Evolutionary conservation across 1,140 invertebrate genomes (phyloP).

Genomic region (Fopius arisanus): DNA sequence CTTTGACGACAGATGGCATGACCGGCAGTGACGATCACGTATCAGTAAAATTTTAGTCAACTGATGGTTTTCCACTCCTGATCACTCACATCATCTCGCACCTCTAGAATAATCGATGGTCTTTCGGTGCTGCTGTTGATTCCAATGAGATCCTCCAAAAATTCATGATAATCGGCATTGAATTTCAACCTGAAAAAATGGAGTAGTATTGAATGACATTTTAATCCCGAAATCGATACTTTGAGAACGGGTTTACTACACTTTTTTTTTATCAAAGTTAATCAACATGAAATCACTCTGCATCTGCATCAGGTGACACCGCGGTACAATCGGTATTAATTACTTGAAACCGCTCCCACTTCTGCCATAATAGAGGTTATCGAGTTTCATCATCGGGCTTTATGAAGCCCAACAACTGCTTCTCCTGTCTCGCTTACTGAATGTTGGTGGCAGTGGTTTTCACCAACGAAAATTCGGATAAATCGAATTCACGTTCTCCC

Average conservation of each 20-base stretch:
- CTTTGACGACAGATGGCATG: no score
- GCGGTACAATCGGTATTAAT: slow-evolving; percentile 22
- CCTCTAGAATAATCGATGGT: no score
- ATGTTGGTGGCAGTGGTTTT: neutral
- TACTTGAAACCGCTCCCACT: slow-evolving; percentile 13
- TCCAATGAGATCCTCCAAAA: no score
- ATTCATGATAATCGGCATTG: neutral
- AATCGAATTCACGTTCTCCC: neutral
- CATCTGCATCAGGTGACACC: slow-evolving; percentile 9
- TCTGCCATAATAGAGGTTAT: slow-evolving; percentile 22
- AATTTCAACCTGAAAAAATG: neutral
- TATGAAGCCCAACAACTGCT: slow-evolving; percentile 18
- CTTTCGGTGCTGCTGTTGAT: no score
- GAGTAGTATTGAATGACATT: neutral
- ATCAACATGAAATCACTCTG: slow-evolving; percentile 15
- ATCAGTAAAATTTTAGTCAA: no score
- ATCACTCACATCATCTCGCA: no score
- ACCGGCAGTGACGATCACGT: no score
- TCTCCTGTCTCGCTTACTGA: neutral
- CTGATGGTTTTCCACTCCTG: no score
- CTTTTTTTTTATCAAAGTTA: neutral
- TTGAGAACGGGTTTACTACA: neutral
- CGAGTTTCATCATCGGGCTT: slow-evolving; percentile 27
- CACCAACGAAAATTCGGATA: neutral
- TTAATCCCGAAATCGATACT: neutral